Evolutionary conservation across 2,113 vertebrate genomes (phyloP), one percentile per base, ranked within the genome.

Genomic region (Charadrius vociferus): DNA sequence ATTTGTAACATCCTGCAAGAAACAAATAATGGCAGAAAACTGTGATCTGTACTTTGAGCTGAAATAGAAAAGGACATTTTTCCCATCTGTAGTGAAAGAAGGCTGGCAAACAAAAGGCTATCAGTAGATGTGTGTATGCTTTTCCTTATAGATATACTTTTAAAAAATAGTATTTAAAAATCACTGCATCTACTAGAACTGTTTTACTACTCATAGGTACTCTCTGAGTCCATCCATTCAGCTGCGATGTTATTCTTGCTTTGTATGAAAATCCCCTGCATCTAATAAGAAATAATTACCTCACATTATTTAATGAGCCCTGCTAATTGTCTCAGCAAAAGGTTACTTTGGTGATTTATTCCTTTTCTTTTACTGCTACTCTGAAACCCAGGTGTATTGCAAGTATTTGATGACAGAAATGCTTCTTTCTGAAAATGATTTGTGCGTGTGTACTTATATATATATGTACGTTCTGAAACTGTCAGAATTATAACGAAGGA

Each of bases 231-330:
- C n/a, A 67, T 24, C 23, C 26, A 36, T 68, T 70, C 81, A 53
- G 30, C n/a, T 45, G 36, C 1, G 12, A 29, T 6, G 6, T 75
- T 94, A 49, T 90, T 88, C 63, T 74, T 80, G 8, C 36, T 84
- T 90, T 93, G 23, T 47, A 52, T 61, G 20, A 88, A 95, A 97
- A 77, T 95, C 63, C 32, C 70, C 78, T 95, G 77, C 83, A 80
- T 89, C 78, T 89, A 86, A 88, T 95, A 94, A 95, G 97, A 98
- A 93, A 93, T 86, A 95, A 97, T 96, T 65, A 95, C 96, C 72
- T 88, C 79, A 45, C 32, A 3, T 84, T 81, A 75, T 50, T 75
- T 92, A 97, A 88, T 84, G 88, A 94, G 34, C 93, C 75, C 41
- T 86, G 74, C 49, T 97, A 97, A 98, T 88, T 56, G 63, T 73